Conservation (phyloP, 2,797 vertebrate genomes). For the Halcyon chelicuti region DNA sequence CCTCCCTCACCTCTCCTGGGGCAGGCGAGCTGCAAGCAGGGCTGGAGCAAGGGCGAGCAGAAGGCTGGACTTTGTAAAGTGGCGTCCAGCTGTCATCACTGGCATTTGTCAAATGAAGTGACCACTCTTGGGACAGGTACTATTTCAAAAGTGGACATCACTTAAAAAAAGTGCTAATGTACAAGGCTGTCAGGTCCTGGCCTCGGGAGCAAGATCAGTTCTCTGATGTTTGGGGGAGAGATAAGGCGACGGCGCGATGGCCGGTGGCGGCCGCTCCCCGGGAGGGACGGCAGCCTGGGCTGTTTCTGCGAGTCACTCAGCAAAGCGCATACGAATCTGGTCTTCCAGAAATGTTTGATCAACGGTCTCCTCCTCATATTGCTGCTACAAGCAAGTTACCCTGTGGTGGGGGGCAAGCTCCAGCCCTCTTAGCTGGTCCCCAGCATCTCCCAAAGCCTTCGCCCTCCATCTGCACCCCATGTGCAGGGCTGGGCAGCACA, state of each 20-base stretch:
- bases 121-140: conserved; percentile 68
- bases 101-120: conserved; percentile 79
- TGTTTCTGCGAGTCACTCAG: neutral
- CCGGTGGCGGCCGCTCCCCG: neutral
- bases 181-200: conserved; percentile 69
- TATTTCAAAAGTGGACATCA: conserved; percentile 74
- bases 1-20: neutral
- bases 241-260: neutral
- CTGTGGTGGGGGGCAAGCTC: neutral
- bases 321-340: neutral
- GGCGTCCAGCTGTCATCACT: conserved; percentile 66
- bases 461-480: rapidly evolving
- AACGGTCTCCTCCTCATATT: neutral
- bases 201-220: neutral
- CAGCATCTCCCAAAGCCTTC: neutral
- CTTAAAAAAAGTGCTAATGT: conserved; percentile 73
- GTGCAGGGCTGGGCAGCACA: rapidly evolving
- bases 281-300: neutral
- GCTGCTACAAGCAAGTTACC: neutral
- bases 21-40: rapidly evolving
- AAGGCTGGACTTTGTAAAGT: conserved; percentile 66
- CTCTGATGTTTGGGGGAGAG: conserved; percentile 35
- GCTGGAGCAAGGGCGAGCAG: neutral
- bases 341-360: neutral
- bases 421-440: neutral